Conservation (phyloP, 2,797 vertebrate genomes). For the Triplophysa yarkandensis region DNA sequence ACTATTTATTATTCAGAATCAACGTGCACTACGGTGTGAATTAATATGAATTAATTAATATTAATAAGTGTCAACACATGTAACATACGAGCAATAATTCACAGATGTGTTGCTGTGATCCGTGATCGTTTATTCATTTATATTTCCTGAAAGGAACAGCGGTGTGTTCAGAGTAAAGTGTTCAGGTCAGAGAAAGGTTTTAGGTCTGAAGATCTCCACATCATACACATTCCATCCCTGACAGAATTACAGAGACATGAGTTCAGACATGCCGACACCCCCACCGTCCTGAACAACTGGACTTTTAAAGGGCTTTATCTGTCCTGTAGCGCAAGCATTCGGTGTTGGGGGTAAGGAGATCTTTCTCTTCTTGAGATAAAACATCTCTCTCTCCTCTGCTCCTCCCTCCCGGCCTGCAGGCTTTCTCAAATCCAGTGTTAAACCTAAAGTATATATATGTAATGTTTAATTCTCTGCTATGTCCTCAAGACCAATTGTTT, state of each 20-base stretch:
- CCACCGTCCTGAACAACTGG: background rate
- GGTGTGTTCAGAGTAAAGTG: background rate
- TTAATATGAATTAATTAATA: too few relatives aligned
- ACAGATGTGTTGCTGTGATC: too few relatives aligned
- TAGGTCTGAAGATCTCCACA: background rate
- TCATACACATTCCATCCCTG: background rate
- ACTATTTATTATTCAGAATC: too few relatives aligned
- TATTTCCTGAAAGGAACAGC: background rate
- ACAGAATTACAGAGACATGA: background rate
- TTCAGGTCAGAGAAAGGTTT: background rate
- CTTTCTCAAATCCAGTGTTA: background rate
- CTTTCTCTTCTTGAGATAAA: too few relatives aligned
- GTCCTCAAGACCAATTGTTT: conserved; percentile 8
- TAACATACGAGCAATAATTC: too few relatives aligned
- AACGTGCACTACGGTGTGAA: too few relatives aligned
- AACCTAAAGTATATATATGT: too few relatives aligned
- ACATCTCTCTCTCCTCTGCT: background rate
- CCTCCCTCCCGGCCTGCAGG: background rate
- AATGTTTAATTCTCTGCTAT: too few relatives aligned
- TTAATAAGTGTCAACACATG: too few relatives aligned
- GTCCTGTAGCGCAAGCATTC: background rate
- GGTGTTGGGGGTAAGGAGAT: background rate
- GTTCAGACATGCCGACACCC: background rate
- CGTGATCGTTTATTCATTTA: too few relatives aligned
- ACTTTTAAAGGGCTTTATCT: background rate